phyloP scores from a whole-genome alignment of 2,888 invertebrate genomes.

The Zygogramma bicolorata region DNA sequence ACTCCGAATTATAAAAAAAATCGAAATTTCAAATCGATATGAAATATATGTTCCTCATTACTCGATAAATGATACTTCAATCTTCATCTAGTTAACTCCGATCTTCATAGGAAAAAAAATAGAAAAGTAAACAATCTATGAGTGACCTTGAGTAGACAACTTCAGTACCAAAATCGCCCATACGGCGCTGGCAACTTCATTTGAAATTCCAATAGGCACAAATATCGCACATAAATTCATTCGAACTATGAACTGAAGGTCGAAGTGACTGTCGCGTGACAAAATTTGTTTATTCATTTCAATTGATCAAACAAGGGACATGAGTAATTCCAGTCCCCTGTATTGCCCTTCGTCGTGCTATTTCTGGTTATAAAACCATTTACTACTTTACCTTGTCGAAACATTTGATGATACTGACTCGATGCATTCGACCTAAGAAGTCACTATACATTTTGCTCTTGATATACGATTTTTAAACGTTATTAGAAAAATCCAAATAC shows the following conservation, averaged over 20 bases:
- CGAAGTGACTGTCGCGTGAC: conserved; percentile 5
- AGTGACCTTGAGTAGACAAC: no score
- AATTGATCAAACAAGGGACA: conserved; percentile 12
- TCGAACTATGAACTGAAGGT: not conserved
- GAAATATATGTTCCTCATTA: no score
- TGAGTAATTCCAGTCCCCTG: not conserved
- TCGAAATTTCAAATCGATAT: no score
- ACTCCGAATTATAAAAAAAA: no score
- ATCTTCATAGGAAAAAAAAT: no score
- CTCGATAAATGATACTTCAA: no score
- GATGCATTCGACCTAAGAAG: not conserved
- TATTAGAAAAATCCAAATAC: not conserved
- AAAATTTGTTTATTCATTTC: conserved; percentile 4
- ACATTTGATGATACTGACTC: not conserved
- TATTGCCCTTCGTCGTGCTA: not conserved
- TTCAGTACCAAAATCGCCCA: no score
- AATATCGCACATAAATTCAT: not conserved
- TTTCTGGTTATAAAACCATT: not conserved
- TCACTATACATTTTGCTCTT: not conserved
- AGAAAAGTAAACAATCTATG: no score
- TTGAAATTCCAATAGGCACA: not conserved
- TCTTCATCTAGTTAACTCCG: no score
- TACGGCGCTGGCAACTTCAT: no score
- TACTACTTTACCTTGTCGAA: not conserved
- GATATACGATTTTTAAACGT: not conserved